A percentile compares a stretch with the other conserved stretches of the same genome.
These are phyloP conservation scores for Diarsia mendica DNA, from an alignment of 2,888 invertebrate species.

Conservation along the genomic window DNA sequence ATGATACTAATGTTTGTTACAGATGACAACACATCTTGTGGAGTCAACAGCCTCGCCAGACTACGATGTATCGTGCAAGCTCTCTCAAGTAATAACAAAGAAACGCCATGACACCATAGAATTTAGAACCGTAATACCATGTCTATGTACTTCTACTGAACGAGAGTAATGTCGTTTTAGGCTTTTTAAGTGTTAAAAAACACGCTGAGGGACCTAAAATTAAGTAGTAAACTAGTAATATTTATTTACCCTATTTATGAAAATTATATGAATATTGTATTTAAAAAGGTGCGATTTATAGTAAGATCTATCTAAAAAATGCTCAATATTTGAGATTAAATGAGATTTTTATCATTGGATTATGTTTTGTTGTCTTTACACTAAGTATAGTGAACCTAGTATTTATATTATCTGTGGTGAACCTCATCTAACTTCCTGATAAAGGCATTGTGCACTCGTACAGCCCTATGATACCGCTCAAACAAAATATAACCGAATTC, in stretches of 20 bases:
- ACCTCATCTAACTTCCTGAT: too few relatives aligned
- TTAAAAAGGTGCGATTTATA: slow-evolving; percentile 4
- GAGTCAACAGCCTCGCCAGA: slow-evolving; percentile 91
- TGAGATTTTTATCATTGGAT: slow-evolving; percentile 23
- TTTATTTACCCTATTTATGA: too few relatives aligned
- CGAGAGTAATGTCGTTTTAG: too few relatives aligned
- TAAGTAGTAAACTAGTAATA: too few relatives aligned
- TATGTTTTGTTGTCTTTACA: not conserved
- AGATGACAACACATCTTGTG: slow-evolving; percentile 80
- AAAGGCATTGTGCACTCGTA: too few relatives aligned
- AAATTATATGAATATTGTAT: slow-evolving; percentile 7
- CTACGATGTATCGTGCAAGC: slow-evolving; percentile 93
- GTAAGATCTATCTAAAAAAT: not conserved
- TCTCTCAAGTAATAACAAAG: slow-evolving; percentile 87
- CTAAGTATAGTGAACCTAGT: too few relatives aligned
- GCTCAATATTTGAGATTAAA: slow-evolving; percentile 64
- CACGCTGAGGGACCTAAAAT: too few relatives aligned
- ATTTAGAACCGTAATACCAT: not conserved
- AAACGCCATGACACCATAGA: slow-evolving; percentile 68
- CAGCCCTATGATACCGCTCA: too few relatives aligned
- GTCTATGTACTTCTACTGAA: not conserved
- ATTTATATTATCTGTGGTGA: too few relatives aligned
- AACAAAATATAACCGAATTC: too few relatives aligned
- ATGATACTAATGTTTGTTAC: slow-evolving; percentile 50
- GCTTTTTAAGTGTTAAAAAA: too few relatives aligned